Evolutionary conservation across 2,113 vertebrate species (phyloP).

Genomic region (Leucoraja erinaceus): DNA sequence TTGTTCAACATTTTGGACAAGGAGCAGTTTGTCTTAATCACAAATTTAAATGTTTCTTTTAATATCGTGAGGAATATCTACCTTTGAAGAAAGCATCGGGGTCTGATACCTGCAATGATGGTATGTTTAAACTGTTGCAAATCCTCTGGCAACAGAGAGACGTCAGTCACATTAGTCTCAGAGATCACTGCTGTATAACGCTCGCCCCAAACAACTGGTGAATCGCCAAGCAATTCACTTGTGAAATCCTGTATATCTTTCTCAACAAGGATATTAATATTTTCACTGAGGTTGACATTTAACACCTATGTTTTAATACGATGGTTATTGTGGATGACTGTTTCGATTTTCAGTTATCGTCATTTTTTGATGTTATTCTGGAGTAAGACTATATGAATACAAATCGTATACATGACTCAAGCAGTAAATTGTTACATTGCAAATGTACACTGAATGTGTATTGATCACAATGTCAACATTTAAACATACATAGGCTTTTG

Average conservation of each 20-base stretch:
- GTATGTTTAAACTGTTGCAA: neutral
- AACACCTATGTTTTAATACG: neutral
- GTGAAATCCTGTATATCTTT: neutral
- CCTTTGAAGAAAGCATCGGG: constrained; percentile 11
- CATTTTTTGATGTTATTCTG: neutral
- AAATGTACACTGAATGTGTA: neutral
- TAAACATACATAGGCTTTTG: neutral
- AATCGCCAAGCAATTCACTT: neutral
- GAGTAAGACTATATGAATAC: neutral
- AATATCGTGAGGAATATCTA: neutral
- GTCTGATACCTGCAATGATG: neutral
- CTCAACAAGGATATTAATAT: neutral
- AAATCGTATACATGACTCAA: neutral
- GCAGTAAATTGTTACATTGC: neutral
- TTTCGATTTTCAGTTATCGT: neutral
- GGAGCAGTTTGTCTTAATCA: constrained; percentile 39
- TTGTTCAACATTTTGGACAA: neutral
- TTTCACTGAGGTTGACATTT: neutral
- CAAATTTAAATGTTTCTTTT: constrained; percentile 22
- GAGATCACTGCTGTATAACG: neutral
- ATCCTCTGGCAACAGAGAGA: neutral
- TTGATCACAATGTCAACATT: neutral
- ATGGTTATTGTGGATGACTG: neutral
- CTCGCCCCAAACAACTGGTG: neutral
- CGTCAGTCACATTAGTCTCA: neutral